Base-by-base conservation (phyloP, 2,113 vertebrate genomes). In the Eulemur rufifrons region DNA sequence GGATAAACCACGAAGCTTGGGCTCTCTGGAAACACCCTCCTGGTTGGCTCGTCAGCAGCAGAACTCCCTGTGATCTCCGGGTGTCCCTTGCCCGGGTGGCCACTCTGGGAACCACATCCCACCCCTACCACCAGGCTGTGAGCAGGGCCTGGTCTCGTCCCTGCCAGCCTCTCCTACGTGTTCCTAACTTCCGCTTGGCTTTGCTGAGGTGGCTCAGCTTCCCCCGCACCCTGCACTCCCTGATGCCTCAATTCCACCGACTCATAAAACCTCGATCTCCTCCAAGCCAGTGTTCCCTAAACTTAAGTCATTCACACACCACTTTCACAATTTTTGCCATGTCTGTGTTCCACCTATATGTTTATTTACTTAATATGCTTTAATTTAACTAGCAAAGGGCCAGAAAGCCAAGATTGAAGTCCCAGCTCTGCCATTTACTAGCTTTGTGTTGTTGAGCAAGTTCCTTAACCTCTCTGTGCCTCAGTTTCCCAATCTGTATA, bases 401-500 rank as follows among this genome's bases (percentile, higher is more conserved):
- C 50, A 6, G 12, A 78, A 96, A 59, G 15, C 34, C 76, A 89
- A 84, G 64, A 23, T 23, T 32, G 61, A 86, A 74, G 74, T 52
- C 93, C 52, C 13, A 4, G 9, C 63, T 50, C 20, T 78, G 90
- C 18, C 64, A 61, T 83, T 83, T 64, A 59, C 29, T 64, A 84
- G 39, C 64, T 88, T 69, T 54, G 47, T 81, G 59, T 87, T 69
- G 9, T n/a, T 66, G 25, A 59, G 17, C 29, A 87, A 66, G 56
- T 47, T 69, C 39, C 27, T 74, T 20, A n/a, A 2, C 9, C 42
- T 87, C 59, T 50, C 74, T 59, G 32, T 73, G 61, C 69, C 66
- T 91, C 92, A 29, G 52, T 92, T 95, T 92, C 84, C 59, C 69
- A 12, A 52, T 71, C 80, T 86, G 39, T 63, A 64, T 61, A 52